Percentiles rank a stretch among this genome's conserved stretches.
Conservation (phyloP, 2,113 vertebrate genomes). For the Orycteropus afer region DNA sequence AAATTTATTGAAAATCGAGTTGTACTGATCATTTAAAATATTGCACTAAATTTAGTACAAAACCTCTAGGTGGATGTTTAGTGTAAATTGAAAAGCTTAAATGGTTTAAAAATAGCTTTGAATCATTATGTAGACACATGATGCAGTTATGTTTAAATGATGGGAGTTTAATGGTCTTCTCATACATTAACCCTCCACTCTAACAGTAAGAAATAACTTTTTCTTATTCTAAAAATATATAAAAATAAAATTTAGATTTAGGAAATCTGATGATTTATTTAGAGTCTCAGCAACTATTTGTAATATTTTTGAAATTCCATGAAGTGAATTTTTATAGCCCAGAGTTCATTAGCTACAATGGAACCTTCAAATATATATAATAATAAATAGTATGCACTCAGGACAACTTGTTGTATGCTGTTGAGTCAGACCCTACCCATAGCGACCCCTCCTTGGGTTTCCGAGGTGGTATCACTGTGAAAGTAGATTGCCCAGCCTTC, state of each 20-base stretch:
- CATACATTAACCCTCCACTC: slow-evolving; percentile 82
- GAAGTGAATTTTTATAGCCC: slow-evolving; percentile 60
- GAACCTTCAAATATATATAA: slow-evolving; percentile 57
- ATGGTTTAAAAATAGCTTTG: slow-evolving; percentile 87
- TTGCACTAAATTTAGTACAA: slow-evolving; percentile 84
- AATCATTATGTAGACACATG: slow-evolving; percentile 82
- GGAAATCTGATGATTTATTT: slow-evolving; percentile 74
- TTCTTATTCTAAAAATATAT: slow-evolving; percentile 71
- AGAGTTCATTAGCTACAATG: slow-evolving; percentile 59
- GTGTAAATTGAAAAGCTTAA: slow-evolving; percentile 87
- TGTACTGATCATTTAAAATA: slow-evolving; percentile 83
- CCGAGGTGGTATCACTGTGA: too few species aligned
- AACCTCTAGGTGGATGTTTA: slow-evolving; percentile 85
- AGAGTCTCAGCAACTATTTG: slow-evolving; percentile 62
- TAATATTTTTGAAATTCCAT: slow-evolving; percentile 75
- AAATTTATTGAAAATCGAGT: slow-evolving; percentile 85
- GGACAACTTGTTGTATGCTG: too few species aligned
- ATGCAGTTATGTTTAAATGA: slow-evolving; percentile 85
- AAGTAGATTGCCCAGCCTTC: too few species aligned
- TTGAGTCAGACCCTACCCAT: too few species aligned
- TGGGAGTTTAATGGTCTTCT: slow-evolving; percentile 83
- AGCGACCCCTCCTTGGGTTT: too few species aligned
- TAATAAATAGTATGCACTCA: slow-evolving; percentile 34
- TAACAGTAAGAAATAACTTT: slow-evolving; percentile 74
- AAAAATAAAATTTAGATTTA: slow-evolving; percentile 69